phyloP scores from a whole-genome alignment of 2,888 invertebrate species.

The Kryphioiulus occultus region DNA sequence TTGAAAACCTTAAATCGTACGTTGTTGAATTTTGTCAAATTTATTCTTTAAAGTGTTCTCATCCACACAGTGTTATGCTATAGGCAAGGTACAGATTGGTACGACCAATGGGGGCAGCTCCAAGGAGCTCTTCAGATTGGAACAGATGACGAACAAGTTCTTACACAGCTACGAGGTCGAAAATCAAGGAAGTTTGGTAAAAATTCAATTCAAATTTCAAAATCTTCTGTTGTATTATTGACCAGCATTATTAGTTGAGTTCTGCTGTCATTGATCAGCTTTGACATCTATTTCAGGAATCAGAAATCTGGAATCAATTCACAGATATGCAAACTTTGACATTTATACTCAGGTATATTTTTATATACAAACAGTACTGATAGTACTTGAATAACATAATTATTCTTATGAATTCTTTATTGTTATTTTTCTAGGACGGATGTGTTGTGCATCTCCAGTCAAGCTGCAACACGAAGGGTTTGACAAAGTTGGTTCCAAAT shows the following conservation, averaged over 20 bases:
- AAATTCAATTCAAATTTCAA: background rate
- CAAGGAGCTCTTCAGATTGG: slow-evolving; percentile 33
- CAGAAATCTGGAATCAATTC: background rate
- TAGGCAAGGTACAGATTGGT: background rate
- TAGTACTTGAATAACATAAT: background rate
- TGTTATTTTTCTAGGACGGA: background rate
- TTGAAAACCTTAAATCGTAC: background rate
- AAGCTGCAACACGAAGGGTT: background rate
- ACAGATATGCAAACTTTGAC: background rate
- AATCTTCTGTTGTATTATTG: background rate
- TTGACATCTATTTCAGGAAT: background rate
- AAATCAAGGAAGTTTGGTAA: slow-evolving; percentile 41
- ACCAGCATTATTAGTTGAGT: no score
- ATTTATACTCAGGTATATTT: background rate
- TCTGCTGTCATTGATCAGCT: background rate
- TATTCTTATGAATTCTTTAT: background rate
- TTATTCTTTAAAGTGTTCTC: background rate
- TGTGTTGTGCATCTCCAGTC: background rate
- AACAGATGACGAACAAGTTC: background rate
- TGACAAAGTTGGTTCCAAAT: background rate
- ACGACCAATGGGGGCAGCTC: slow-evolving; percentile 39
- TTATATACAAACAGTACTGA: background rate
- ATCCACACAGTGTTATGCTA: background rate
- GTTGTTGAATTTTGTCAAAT: background rate
- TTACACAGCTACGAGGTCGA: slow-evolving; percentile 2